Evolutionary conservation across 2,797 vertebrate genomes (phyloP).

Genomic region (Saguinus oedipus): DNA sequence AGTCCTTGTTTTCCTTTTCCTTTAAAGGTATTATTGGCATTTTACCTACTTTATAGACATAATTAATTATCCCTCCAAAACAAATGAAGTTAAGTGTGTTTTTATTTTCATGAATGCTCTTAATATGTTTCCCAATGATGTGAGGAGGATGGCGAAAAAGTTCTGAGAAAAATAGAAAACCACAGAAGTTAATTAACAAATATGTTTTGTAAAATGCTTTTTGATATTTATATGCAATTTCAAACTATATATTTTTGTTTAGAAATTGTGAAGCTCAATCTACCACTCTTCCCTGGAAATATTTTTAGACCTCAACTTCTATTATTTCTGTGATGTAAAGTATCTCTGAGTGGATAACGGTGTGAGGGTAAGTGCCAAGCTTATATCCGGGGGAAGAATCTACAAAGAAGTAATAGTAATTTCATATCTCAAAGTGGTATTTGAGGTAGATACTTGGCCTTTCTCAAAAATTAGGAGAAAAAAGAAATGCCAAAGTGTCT

Average conservation of each 20-base stretch:
- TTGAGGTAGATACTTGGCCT: not conserved
- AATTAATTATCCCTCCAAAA: conserved; percentile 59
- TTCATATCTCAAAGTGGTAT: not conserved
- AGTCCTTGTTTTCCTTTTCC: conserved; percentile 30
- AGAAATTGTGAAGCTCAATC: not conserved
- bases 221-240: not conserved
- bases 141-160: not conserved
- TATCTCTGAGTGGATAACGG: not conserved
- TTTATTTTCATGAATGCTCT: conserved; percentile 43
- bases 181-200: conserved; percentile 1
- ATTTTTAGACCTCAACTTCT: not conserved
- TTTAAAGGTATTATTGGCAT: conserved; percentile 32
- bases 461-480: not conserved
- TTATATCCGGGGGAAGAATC: not conserved
- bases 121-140: conserved; percentile 13
- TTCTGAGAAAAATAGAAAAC: not conserved
- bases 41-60: not conserved
- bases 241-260: not conserved
- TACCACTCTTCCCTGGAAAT: not conserved
- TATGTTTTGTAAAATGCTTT: not conserved
- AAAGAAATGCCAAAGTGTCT: not conserved
- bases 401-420: not conserved
- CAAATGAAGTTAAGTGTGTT: conserved; percentile 20
- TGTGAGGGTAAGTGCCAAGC: not conserved
- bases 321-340: not conserved